Evolutionary conservation across 2,113 vertebrate species (phyloP).

Genomic region (Vulpes vulpes): DNA sequence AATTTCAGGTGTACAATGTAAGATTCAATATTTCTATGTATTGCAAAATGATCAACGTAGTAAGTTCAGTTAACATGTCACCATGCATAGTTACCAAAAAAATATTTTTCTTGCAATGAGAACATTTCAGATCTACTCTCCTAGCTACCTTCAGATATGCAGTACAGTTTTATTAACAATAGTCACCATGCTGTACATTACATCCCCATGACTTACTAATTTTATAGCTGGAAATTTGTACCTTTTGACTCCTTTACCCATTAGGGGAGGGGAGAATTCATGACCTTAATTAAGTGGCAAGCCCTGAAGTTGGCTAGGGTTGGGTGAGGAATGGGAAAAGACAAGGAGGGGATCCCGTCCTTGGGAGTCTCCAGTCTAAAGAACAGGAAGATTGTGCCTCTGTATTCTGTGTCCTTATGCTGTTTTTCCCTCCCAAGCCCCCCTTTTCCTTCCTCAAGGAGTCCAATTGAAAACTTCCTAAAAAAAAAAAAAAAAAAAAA

Average conservation of each 20-base stretch:
- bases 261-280: slow-evolving; percentile 8
- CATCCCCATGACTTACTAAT: not conserved
- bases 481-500: no score
- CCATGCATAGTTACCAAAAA: not conserved
- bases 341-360: not conserved
- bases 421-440: not conserved
- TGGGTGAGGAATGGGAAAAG: not conserved
- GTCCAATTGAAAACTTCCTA: slow-evolving; percentile 85
- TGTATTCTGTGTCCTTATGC: not conserved
- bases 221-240: not conserved
- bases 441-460: slow-evolving; percentile 69
- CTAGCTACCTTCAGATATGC: not conserved
- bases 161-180: not conserved
- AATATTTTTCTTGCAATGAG: slow-evolving; percentile 4
- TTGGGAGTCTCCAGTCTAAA: not conserved
- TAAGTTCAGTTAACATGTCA: not conserved
- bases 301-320: not conserved
- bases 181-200: not conserved
- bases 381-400: not conserved
- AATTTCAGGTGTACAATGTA: not conserved
- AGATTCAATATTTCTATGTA: not conserved
- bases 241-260: not conserved
- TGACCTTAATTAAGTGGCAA: not conserved
- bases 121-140: not conserved
- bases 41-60: not conserved